A percentile compares a stretch with the other conserved stretches of the same genome.
Evolutionary conservation across 2,888 invertebrate species (phyloP).

Genomic region (Diadromus collaris): DNA sequence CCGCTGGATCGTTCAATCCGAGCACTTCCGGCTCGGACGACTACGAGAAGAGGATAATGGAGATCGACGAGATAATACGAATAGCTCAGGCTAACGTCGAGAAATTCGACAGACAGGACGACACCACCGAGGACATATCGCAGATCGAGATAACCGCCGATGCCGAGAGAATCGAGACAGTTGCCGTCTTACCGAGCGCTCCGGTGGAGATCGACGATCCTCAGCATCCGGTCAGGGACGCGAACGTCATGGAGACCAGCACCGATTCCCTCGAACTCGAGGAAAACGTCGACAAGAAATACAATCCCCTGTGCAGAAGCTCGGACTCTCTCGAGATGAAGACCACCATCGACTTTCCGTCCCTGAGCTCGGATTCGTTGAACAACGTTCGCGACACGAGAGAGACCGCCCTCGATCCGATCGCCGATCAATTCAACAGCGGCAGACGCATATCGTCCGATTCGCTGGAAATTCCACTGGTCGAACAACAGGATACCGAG

Average conservation of each 20-base stretch:
- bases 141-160: conserved; percentile 75
- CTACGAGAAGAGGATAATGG: conserved; percentile 85
- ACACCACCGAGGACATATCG: conserved; percentile 82
- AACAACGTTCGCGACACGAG: conserved; percentile 75
- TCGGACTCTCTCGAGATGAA: conserved; percentile 86
- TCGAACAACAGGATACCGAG: conserved; percentile 69
- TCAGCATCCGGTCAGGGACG: conserved; percentile 66
- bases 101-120: conserved; percentile 82
- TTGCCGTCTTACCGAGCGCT: conserved; percentile 34
- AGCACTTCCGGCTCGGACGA: conserved; percentile 82
- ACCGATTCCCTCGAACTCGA: conserved; percentile 84
- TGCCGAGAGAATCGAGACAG: conserved; percentile 58
- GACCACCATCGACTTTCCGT: conserved; percentile 79
- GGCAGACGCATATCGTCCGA: conserved; percentile 77
- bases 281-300: conserved; percentile 77
- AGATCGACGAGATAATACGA: conserved; percentile 86
- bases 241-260: conserved; percentile 83
- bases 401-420: conserved; percentile 66
- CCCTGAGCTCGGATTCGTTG: conserved; percentile 78
- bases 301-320: conserved; percentile 83
- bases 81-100: conserved; percentile 86
- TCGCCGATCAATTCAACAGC: conserved; percentile 68
- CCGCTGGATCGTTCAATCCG: conserved; percentile 79
- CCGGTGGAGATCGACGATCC: conserved; percentile 47
- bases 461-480: conserved; percentile 75